These are phyloP conservation scores for Melanaphis sacchari DNA, from an alignment of 1,140 invertebrate genomes.

Conservation along the genomic window DNA sequence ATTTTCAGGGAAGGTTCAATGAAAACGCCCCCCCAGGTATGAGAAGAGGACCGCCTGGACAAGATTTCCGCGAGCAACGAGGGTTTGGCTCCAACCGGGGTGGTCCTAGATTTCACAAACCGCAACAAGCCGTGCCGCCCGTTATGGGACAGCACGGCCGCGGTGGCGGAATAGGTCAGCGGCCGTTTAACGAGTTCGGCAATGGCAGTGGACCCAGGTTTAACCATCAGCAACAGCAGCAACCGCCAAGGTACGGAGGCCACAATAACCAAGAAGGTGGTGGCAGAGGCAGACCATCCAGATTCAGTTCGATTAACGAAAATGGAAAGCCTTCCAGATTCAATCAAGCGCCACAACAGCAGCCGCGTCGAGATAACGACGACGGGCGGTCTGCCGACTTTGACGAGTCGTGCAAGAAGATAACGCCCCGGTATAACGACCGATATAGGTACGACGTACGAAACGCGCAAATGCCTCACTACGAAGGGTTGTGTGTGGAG, in stretches of 20 bases:
- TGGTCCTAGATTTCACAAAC: slow-evolving; percentile 7
- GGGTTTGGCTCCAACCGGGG: neutral
- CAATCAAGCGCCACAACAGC: neutral
- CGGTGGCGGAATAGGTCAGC: neutral
- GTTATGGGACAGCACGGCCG: neutral
- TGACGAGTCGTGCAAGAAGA: neutral
- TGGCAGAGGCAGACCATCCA: neutral
- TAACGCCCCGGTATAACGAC: neutral
- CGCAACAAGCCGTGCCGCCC: neutral
- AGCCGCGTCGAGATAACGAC: neutral
- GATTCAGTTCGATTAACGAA: neutral
- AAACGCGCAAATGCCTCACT: neutral
- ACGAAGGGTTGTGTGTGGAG: neutral
- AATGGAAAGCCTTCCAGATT: neutral
- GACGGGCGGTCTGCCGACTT: neutral
- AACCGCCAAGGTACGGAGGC: neutral
- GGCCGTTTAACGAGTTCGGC: neutral
- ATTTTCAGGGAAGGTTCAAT: neutral
- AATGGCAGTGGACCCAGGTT: neutral
- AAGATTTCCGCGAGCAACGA: slow-evolving; percentile 26
- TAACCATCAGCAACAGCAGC: slow-evolving; percentile 5
- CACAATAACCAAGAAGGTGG: neutral
- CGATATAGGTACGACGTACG: slow-evolving; percentile 47
- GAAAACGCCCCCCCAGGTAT: neutral
- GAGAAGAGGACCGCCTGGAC: slow-evolving; percentile 3